phyloP scores from a whole-genome alignment of 2,797 vertebrate genomes.

The Phrynocephalus vlangalii region DNA sequence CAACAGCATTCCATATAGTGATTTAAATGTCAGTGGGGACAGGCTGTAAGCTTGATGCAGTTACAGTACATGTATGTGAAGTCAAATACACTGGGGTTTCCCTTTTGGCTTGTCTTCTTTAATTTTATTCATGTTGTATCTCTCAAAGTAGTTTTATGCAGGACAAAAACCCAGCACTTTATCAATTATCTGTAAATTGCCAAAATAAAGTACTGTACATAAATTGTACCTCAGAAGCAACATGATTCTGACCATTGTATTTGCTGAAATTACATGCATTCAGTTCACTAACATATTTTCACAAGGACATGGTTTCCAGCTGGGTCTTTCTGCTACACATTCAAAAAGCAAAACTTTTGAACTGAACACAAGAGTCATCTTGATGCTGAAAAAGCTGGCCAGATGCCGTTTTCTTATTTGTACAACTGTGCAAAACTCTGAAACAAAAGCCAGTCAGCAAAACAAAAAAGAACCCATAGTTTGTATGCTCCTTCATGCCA shows the following conservation, averaged over 20 bases:
- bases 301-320: neutral
- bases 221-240: too few relatives aligned
- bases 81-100: too few relatives aligned
- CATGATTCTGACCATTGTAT: neutral
- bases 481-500: neutral
- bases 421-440: neutral
- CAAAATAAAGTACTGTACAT: too few relatives aligned
- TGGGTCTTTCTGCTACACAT: neutral
- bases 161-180: neutral
- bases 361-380: neutral
- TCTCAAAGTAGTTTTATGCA: neutral
- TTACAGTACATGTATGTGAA: neutral
- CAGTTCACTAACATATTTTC: neutral
- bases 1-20: too few relatives aligned
- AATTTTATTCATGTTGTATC: neutral
- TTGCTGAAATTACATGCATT: neutral
- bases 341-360: neutral
- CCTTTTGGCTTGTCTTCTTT: neutral
- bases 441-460: neutral
- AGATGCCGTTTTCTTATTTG: neutral
- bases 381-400: neutral
- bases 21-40: too few relatives aligned
- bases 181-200: too few relatives aligned
- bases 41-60: neutral
- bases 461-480: neutral